A percentile compares a stretch with the other conserved stretches of the same genome.
phyloP scores from a whole-genome alignment of 2,113 vertebrate species.

The Cochlearius cochlearius region DNA sequence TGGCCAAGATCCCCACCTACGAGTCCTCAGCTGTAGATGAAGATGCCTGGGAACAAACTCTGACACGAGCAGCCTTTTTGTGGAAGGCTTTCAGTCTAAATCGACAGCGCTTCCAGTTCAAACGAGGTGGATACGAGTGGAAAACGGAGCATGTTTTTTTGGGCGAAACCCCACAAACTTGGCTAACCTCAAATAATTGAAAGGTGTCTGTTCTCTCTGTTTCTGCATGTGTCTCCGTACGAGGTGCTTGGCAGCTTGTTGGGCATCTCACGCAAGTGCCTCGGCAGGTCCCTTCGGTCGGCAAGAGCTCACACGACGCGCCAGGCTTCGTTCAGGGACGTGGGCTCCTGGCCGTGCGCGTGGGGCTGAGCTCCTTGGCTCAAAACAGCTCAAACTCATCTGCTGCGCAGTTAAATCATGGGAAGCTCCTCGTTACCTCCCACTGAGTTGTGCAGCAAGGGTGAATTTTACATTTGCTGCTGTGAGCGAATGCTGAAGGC shows the following conservation, averaged over 20 bases:
- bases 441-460: neutral
- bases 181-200: neutral
- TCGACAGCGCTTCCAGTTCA: neutral
- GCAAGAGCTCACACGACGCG: neutral
- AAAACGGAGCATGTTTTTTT: neutral
- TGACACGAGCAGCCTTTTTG: neutral
- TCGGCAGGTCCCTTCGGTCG: neutral
- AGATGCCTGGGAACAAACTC: neutral
- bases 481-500: neutral
- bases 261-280: fast-evolving
- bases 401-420: neutral
- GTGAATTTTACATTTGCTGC: neutral
- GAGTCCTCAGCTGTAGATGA: neutral
- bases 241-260: neutral
- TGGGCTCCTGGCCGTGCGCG: neutral
- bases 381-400: neutral
- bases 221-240: fast-evolving
- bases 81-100: neutral
- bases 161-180: neutral
- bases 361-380: neutral
- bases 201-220: neutral
- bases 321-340: fast-evolving
- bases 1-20: neutral
- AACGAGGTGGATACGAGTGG: fast-evolving
- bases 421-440: neutral